These are phyloP conservation scores for Listrodromus nycthemerus DNA, from an alignment of 2,888 invertebrate species.

Conservation along the genomic window DNA sequence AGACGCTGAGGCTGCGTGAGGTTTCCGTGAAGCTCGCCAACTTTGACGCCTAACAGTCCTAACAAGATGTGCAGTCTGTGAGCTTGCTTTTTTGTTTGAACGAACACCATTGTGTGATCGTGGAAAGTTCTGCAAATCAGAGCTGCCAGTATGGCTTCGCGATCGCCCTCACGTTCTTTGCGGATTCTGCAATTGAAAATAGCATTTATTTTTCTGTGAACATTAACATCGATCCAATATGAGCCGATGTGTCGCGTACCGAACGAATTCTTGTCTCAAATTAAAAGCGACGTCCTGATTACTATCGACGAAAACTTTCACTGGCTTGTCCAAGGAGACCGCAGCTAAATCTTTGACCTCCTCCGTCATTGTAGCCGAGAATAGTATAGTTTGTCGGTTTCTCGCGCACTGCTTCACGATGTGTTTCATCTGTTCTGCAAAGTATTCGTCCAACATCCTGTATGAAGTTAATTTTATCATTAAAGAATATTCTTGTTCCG, in stretches of 20 bases:
- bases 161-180: conserved; percentile 94
- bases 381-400: conserved; percentile 97
- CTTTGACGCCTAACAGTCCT: conserved; percentile 95
- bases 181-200: conserved; percentile 88
- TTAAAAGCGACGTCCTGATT: conserved; percentile 98
- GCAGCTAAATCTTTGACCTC: conserved; percentile 97
- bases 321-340: conserved; percentile 96
- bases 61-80: conserved; percentile 96
- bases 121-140: conserved; percentile 95
- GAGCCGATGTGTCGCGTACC: conserved; percentile 82
- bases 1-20: conserved; percentile 97
- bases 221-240: not conserved
- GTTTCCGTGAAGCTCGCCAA: conserved; percentile 97
- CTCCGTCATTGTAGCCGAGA: conserved; percentile 99
- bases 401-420: conserved; percentile 96
- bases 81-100: conserved; percentile 98
- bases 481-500: not conserved
- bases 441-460: conserved; percentile 99
- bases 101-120: conserved; percentile 97
- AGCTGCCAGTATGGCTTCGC: conserved; percentile 95
- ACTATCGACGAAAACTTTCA: conserved; percentile 97
- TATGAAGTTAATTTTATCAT: not conserved
- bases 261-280: conserved; percentile 97
- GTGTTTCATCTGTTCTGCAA: conserved; percentile 99
- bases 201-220: not conserved